Percentiles rank a stretch among this genome's conserved stretches.
These are phyloP conservation scores for Sebastes melanostomus DNA, from an alignment of 2,797 vertebrate species.

Conservation along the genomic window DNA sequence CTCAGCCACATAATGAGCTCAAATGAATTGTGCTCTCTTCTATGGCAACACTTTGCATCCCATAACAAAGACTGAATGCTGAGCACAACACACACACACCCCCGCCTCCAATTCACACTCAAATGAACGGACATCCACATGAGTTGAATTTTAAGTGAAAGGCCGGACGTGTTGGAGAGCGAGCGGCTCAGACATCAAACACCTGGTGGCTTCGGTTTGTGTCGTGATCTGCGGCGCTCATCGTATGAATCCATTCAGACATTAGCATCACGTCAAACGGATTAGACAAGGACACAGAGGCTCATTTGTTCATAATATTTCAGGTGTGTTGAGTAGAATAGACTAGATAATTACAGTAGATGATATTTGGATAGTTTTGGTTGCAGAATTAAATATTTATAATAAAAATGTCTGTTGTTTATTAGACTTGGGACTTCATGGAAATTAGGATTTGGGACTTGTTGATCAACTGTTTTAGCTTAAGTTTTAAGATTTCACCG, in stretches of 20 bases:
- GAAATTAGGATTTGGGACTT: neutral
- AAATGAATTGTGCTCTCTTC: conserved; percentile 23
- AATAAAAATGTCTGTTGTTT: neutral
- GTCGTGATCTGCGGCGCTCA: neutral
- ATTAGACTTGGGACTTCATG: neutral
- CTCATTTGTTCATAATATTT: neutral
- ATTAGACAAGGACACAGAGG: neutral
- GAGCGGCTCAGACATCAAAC: conserved; percentile 26
- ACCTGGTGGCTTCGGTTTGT: neutral
- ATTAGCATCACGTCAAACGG: neutral
- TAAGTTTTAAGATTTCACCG: neutral
- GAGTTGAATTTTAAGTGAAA: conserved; percentile 32
- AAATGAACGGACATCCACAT: conserved; percentile 4
- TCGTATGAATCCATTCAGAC: neutral
- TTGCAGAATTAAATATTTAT: neutral
- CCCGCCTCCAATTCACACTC: neutral
- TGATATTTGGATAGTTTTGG: neutral
- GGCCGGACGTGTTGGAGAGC: neutral
- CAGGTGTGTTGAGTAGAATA: neutral
- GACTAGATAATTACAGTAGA: neutral
- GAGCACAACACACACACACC: conserved; percentile 4
- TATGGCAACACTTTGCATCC: conserved; percentile 32
- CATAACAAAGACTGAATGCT: conserved; percentile 8
- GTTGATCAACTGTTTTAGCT: neutral
- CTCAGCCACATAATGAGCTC: conserved; percentile 33